Base-by-base conservation (phyloP, 37 sponge, comb jelly and placozoan genomes). In the Beroe ovata region DNA sequence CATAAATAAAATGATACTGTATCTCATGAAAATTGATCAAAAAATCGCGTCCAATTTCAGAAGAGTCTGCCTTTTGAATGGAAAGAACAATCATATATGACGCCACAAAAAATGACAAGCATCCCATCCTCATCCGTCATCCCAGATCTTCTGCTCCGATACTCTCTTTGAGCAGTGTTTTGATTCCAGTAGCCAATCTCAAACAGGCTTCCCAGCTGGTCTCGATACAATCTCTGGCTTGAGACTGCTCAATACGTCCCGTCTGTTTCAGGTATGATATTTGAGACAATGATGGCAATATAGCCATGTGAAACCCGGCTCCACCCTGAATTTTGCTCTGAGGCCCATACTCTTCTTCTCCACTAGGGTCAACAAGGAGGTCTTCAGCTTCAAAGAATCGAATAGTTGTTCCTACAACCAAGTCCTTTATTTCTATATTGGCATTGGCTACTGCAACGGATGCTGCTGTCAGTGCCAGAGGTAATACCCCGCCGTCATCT, bases 181-280 rank as follows among this genome's bases (percentile, higher is more conserved):
- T 77, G 28, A 77, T 23, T 42, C 54, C 84, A 21, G 84, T 77
- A n/a, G 84, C 84, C 1, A 77, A 4, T 23, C 84, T 77, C 4
- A 77, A 25, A 77, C 47, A 77, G 3, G 54, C 38, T 20, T 77
- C 84, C 84, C 84, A 77, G 47, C 84, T 32, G 0, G 84, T 42
- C 38, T 77, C 84, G 16, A 77, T 77, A 77, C 84, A 77, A 39
- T 77, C 84, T 23, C 25, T 77, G n/a, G 84, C 84, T n/a, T 77
- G 84, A 25, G 54, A 21, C 47, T 77, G 84, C 33, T 77, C 84
- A 41, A 77, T 41, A 6, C 33, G 26, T 16, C 84, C 84, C 39
- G 84, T 42, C 47, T 77, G 84, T 20, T 77, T 77, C 2, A 77
- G 38, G 84, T 39, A 39, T 8, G 84, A 42, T 42, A 77, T 42